Evolutionary conservation across 2,888 invertebrate species (phyloP).

Genomic region (Exocentrus adspersus): DNA sequence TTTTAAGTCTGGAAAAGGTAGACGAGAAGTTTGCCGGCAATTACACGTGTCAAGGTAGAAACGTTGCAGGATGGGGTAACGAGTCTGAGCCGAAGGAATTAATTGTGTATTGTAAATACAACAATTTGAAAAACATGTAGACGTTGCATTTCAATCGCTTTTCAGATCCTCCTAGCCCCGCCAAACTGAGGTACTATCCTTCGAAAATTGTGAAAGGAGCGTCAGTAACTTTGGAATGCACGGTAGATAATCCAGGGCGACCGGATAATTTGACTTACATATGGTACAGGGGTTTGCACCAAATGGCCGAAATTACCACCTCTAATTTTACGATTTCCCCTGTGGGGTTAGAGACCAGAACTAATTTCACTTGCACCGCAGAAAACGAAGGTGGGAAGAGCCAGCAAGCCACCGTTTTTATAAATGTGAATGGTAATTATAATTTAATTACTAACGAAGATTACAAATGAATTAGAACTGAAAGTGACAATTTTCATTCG

Average conservation of each 20-base stretch:
- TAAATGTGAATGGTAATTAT: slow-evolving; percentile 78
- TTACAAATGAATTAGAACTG: too few species aligned
- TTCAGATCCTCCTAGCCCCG: slow-evolving; percentile 87
- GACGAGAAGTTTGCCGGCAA: slow-evolving; percentile 91
- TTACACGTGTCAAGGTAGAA: slow-evolving; percentile 92
- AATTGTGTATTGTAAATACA: slow-evolving; percentile 79
- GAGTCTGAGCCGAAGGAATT: slow-evolving; percentile 81
- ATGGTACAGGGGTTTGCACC: slow-evolving; percentile 83
- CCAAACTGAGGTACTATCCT: slow-evolving; percentile 78
- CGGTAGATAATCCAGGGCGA: slow-evolving; percentile 83
- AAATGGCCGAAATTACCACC: slow-evolving; percentile 78
- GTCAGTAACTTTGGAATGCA: slow-evolving; percentile 84
- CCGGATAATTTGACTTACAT: slow-evolving; percentile 80
- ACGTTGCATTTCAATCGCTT: slow-evolving; percentile 7
- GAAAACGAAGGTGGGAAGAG: slow-evolving; percentile 87
- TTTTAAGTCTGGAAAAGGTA: slow-evolving; percentile 85
- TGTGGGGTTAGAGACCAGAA: slow-evolving; percentile 84
- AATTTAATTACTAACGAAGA: too few species aligned
- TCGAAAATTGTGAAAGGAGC: slow-evolving; percentile 83
- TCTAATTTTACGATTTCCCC: slow-evolving; percentile 84
- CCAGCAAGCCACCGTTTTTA: slow-evolving; percentile 72
- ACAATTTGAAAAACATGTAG: not conserved
- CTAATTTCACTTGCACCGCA: slow-evolving; percentile 90
- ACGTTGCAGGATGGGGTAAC: slow-evolving; percentile 89
- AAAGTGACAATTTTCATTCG: too few species aligned